Conservation (phyloP, 2,888 invertebrate genomes). For the Hemicrepidius hirtus region DNA sequence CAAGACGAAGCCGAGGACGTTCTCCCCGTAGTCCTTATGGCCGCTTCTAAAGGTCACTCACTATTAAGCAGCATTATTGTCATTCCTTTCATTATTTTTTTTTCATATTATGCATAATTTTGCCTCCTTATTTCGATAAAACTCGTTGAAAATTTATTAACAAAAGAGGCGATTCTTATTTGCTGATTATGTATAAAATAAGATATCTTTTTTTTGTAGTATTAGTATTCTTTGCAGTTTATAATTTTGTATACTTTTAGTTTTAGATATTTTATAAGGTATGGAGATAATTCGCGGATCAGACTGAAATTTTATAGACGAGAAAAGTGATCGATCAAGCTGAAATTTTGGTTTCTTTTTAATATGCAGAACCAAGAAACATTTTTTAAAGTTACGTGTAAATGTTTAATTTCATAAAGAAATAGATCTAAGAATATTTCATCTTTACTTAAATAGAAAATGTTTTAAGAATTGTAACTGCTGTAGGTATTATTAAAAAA, state of each 20-base stretch:
- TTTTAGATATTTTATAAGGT: constrained; percentile 11
- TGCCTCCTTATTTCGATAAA: no score
- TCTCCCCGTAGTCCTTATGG: constrained; percentile 64
- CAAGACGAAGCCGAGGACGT: constrained; percentile 65
- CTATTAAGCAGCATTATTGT: constrained; percentile 4
- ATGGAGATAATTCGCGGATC: constrained; percentile 16
- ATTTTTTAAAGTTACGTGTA: neutral
- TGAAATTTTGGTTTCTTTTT: no score
- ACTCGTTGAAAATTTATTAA: no score
- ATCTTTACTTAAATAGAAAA: neutral
- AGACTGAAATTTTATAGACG: constrained; percentile 32
- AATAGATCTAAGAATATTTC: neutral
- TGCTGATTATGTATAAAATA: constrained; percentile 7
- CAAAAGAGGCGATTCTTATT: constrained; percentile 5
- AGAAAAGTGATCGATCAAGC: neutral
- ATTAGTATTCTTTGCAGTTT: neutral
- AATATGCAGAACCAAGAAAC: neutral
- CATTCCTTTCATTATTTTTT: constrained; percentile 36
- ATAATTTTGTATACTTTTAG: constrained; percentile 26
- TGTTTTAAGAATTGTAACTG: constrained; percentile 3
- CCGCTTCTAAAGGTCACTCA: constrained; percentile 37
- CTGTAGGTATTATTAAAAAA: neutral
- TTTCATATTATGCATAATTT: no score
- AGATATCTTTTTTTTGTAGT: neutral
- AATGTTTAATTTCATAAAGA: neutral